phyloP scores from a whole-genome alignment of 2,113 vertebrate genomes.

The Megaceryle torquata region DNA sequence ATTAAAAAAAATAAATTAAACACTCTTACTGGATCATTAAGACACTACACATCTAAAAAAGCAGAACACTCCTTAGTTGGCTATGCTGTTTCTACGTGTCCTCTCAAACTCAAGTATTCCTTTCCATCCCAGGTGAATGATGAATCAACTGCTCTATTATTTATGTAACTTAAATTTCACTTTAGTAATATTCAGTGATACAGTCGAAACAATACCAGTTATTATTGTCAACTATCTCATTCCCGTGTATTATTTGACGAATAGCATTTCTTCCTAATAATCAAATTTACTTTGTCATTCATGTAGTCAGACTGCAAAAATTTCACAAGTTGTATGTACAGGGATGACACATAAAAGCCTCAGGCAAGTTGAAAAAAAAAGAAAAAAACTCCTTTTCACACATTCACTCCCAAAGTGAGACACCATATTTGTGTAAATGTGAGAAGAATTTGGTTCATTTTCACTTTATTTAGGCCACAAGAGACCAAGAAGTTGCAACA shows the following conservation, averaged over 20 bases:
- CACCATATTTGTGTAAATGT: not conserved
- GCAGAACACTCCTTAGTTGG: not conserved
- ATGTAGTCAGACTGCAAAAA: not conserved
- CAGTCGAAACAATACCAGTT: not conserved
- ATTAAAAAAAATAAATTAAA: not conserved
- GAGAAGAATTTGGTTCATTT: not conserved
- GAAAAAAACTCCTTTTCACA: not conserved
- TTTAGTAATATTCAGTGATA: not conserved
- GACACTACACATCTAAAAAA: not conserved
- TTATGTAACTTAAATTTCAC: not conserved
- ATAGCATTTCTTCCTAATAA: not conserved
- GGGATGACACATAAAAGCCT: not conserved
- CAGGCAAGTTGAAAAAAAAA: not conserved
- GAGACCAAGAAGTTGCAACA: not conserved
- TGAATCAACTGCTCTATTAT: not conserved
- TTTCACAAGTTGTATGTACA: not conserved
- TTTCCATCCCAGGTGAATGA: not conserved
- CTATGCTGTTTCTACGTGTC: not conserved
- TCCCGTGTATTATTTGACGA: not conserved
- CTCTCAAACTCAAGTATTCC: not conserved
- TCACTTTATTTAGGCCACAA: not conserved
- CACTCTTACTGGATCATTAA: not conserved
- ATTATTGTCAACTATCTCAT: not conserved
- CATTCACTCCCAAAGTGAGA: not conserved
- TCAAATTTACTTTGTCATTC: not conserved